Evolutionary conservation across 2,888 invertebrate genomes (phyloP).

Genomic region (Caradrina clavipalpis): DNA sequence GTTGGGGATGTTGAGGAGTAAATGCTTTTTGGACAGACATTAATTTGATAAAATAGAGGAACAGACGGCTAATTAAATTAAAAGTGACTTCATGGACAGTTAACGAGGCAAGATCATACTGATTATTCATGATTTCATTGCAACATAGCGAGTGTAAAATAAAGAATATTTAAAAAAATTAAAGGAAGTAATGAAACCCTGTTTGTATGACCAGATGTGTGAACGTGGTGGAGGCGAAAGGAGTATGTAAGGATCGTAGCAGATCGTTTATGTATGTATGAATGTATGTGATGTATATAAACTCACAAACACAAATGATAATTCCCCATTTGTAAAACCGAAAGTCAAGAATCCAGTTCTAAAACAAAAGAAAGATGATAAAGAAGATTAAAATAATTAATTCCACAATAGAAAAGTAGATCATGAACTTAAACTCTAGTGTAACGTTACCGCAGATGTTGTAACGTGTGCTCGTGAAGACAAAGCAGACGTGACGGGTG

Average conservation of each 20-base stretch:
- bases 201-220: too few species aligned
- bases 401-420: slow-evolving; percentile 34
- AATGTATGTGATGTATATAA: too few species aligned
- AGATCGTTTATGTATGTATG: too few species aligned
- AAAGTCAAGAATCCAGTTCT: background rate
- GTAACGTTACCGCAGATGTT: slow-evolving; percentile 35
- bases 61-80: too few species aligned
- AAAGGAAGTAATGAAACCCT: fast-evolving
- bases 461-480: slow-evolving; percentile 34
- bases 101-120: too few species aligned
- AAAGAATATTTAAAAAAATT: background rate
- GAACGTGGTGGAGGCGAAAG: too few species aligned
- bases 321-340: background rate
- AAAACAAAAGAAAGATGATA: background rate
- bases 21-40: background rate
- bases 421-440: slow-evolving; percentile 58
- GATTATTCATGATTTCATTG: background rate
- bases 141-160: background rate
- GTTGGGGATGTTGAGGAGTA: background rate
- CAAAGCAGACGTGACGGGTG: slow-evolving; percentile 44
- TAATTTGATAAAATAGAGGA: too few species aligned
- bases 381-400: slow-evolving; percentile 1
- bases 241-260: too few species aligned
- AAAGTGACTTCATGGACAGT: too few species aligned
- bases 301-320: background rate